These are phyloP conservation scores for Ophioninae sp. DNA, from an alignment of 2,888 invertebrate genomes.

Conservation along the genomic window DNA sequence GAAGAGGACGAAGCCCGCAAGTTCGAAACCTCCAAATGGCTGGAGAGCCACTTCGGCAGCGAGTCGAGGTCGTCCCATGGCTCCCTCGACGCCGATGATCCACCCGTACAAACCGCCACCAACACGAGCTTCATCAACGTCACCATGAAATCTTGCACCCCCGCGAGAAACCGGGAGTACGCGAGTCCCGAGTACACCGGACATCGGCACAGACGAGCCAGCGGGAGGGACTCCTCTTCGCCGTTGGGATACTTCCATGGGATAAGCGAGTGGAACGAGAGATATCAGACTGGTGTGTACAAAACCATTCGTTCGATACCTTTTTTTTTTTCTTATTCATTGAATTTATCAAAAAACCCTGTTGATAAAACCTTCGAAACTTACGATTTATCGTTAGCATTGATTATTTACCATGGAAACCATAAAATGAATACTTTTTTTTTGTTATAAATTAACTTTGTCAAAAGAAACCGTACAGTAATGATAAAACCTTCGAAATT, in stretches of 20 bases:
- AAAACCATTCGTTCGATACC: neutral
- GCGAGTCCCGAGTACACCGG: slow-evolving; percentile 56
- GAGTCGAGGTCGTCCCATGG: slow-evolving; percentile 90
- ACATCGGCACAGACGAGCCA: slow-evolving; percentile 77
- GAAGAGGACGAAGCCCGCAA: slow-evolving; percentile 94
- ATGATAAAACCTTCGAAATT: no score
- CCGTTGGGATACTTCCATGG: slow-evolving; percentile 86
- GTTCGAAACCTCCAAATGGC: slow-evolving; percentile 94
- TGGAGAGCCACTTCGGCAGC: slow-evolving; percentile 94
- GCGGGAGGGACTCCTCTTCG: slow-evolving; percentile 70
- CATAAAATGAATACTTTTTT: no score
- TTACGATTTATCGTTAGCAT: no score
- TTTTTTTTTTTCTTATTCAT: neutral
- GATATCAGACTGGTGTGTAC: slow-evolving; percentile 77
- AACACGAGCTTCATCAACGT: slow-evolving; percentile 90
- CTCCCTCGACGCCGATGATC: slow-evolving; percentile 85
- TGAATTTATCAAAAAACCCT: neutral
- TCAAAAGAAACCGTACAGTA: no score
- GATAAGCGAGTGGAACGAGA: slow-evolving; percentile 90
- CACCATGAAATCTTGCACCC: slow-evolving; percentile 85
- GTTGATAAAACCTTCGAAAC: no score
- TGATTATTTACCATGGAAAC: neutral
- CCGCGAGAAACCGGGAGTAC: slow-evolving; percentile 68
- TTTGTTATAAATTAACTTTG: no score
- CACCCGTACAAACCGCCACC: slow-evolving; percentile 83